Percentiles rank a stretch among this genome's conserved stretches.
These are phyloP conservation scores for Numenius arquata DNA, from an alignment of 2,113 vertebrate genomes.

Conservation along the genomic window DNA sequence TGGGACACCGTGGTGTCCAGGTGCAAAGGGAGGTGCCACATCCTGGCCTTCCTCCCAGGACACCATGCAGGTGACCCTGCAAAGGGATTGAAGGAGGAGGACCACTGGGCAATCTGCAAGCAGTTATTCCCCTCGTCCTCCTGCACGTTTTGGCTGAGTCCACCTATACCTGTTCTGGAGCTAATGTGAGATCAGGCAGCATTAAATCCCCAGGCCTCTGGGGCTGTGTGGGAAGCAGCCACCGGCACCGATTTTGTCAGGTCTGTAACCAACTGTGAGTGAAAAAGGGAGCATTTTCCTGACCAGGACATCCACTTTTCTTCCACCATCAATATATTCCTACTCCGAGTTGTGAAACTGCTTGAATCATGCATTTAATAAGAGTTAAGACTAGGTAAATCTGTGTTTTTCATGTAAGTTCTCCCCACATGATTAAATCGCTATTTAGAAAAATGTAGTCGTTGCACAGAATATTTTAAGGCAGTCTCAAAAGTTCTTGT, in stretches of 20 bases:
- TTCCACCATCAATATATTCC: background rate
- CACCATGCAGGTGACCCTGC: background rate
- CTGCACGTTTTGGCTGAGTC: background rate
- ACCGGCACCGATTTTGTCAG: background rate
- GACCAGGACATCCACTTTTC: background rate
- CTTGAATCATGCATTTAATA: background rate
- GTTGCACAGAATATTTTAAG: background rate
- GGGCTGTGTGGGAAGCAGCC: background rate
- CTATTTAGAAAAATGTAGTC: background rate
- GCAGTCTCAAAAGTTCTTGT: conserved; percentile 17
- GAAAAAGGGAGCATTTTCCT: background rate
- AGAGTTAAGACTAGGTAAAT: background rate
- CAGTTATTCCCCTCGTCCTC: background rate
- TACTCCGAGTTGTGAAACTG: background rate
- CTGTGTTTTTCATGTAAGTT: background rate
- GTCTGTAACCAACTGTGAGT: background rate
- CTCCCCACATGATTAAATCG: background rate
- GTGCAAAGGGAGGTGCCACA: accelerated
- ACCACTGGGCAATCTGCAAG: background rate
- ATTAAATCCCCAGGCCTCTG: background rate
- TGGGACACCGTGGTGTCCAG: accelerated
- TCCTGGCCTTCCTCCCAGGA: background rate
- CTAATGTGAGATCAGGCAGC: background rate
- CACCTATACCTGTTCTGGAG: background rate
- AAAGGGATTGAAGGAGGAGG: background rate